These are phyloP conservation scores for Cylloceria caligata DNA, from an alignment of 2,888 invertebrate genomes.

Conservation along the genomic window DNA sequence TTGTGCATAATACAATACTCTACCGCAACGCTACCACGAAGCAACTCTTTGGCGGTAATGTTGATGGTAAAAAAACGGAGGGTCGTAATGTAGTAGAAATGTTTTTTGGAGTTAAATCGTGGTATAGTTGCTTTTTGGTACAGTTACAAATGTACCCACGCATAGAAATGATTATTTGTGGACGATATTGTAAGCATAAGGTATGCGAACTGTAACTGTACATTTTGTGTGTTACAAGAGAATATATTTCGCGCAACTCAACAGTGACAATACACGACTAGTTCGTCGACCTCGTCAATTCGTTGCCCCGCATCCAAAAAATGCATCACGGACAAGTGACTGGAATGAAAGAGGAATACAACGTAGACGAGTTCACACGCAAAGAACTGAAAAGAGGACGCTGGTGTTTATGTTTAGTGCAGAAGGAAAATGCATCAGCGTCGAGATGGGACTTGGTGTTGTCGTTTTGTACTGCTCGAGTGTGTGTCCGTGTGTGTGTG, in stretches of 20 bases:
- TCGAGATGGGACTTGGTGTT: slow-evolving; percentile 15
- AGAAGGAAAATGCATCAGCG: slow-evolving; percentile 45
- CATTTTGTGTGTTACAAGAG: neutral
- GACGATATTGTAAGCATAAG: too few relatives aligned
- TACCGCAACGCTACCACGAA: too few relatives aligned
- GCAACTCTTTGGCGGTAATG: too few relatives aligned
- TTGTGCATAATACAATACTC: too few relatives aligned
- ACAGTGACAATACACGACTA: slow-evolving; percentile 24
- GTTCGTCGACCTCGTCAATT: slow-evolving; percentile 59
- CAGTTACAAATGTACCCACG: too few relatives aligned
- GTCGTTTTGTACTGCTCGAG: neutral
- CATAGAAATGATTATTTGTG: too few relatives aligned
- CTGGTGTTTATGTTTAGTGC: slow-evolving; percentile 57
- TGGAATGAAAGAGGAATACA: slow-evolving; percentile 49
- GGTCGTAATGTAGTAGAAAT: too few relatives aligned
- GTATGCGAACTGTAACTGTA: too few relatives aligned
- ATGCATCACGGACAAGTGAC: slow-evolving; percentile 2
- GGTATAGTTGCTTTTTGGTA: too few relatives aligned
- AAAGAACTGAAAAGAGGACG: slow-evolving; percentile 31
- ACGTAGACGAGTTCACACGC: slow-evolving; percentile 52
- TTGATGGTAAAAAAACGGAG: too few relatives aligned
- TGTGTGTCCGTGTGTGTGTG: slow-evolving; percentile 10
- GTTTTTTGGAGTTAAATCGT: too few relatives aligned
- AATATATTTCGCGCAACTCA: neutral
- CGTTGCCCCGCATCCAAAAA: slow-evolving; percentile 31